These are phyloP conservation scores for Amphiduros pacificus DNA, from an alignment of 2,888 invertebrate species.

Conservation along the genomic window DNA sequence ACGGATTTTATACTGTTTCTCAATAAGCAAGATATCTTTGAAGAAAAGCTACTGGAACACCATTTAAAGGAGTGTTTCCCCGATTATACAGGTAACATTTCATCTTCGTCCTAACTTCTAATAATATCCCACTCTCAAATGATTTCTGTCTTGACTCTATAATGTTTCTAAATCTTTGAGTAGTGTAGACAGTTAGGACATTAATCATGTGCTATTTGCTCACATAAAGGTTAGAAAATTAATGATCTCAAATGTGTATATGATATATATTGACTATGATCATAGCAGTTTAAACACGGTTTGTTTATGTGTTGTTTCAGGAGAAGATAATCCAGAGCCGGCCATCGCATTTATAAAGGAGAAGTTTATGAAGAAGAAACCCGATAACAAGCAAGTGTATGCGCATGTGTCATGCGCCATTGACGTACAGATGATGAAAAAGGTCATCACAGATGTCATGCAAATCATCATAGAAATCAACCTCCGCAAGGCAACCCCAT, in stretches of 20 bases:
- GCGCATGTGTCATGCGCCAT: slow-evolving; percentile 59
- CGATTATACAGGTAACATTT: slow-evolving; percentile 59
- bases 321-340: slow-evolving; percentile 43
- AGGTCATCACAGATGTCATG: slow-evolving; percentile 42
- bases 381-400: slow-evolving; percentile 54
- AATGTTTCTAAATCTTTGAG: too few relatives aligned
- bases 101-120: too few relatives aligned
- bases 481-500: slow-evolving; percentile 33
- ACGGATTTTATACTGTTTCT: slow-evolving; percentile 59
- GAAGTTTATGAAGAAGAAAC: slow-evolving; percentile 51
- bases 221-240: too few relatives aligned
- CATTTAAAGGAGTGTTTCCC: slow-evolving; percentile 52
- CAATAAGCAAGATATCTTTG: slow-evolving; percentile 56
- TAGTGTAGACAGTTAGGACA: too few relatives aligned
- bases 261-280: too few relatives aligned
- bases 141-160: too few relatives aligned
- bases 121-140: too few relatives aligned
- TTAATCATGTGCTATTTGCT: too few relatives aligned
- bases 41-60: slow-evolving; percentile 44
- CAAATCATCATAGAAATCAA: slow-evolving; percentile 50
- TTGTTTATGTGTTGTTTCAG: too few relatives aligned
- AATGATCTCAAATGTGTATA: too few relatives aligned
- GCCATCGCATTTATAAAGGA: slow-evolving; percentile 50
- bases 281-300: too few relatives aligned
- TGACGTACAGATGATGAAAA: slow-evolving; percentile 40